A percentile compares a stretch with the other conserved stretches of the same genome.
These are phyloP conservation scores for Myiothlypis coronata DNA, from an alignment of 2,797 vertebrate species.

Conservation along the genomic window DNA sequence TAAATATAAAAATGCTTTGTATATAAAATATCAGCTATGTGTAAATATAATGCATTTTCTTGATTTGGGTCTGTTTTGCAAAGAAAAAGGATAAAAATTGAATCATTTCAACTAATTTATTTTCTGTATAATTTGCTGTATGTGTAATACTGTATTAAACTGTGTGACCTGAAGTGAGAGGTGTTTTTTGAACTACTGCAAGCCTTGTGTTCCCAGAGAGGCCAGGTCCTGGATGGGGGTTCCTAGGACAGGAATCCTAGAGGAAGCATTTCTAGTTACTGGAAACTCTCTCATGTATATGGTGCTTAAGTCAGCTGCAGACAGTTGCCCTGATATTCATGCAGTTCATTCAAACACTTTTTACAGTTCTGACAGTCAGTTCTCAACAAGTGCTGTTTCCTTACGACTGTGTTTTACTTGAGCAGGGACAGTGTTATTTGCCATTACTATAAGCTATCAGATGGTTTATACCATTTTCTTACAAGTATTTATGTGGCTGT, in stretches of 20 bases:
- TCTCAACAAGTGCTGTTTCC: not conserved
- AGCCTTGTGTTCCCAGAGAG: not conserved
- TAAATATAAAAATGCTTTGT: not conserved
- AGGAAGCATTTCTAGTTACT: not conserved
- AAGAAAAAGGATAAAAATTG: not conserved
- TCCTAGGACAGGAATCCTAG: not conserved
- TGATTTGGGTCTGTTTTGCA: not conserved
- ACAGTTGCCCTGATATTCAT: not conserved
- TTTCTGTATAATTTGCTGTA: not conserved
- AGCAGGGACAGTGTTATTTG: not conserved
- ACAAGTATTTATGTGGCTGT: not conserved
- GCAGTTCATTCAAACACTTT: not conserved
- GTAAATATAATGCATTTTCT: not conserved
- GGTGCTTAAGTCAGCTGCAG: not conserved
- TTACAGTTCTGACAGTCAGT: not conserved
- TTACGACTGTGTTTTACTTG: not conserved
- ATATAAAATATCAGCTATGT: not conserved
- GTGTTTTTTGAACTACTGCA: not conserved
- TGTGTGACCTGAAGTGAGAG: not conserved
- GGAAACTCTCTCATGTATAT: accelerated
- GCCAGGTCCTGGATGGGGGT: not conserved
- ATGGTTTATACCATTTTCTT: not conserved
- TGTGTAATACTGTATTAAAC: not conserved
- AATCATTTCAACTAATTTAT: not conserved
- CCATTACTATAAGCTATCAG: not conserved